phyloP scores from a whole-genome alignment of 2,113 vertebrate species.

The Copsychus sechellarum region DNA sequence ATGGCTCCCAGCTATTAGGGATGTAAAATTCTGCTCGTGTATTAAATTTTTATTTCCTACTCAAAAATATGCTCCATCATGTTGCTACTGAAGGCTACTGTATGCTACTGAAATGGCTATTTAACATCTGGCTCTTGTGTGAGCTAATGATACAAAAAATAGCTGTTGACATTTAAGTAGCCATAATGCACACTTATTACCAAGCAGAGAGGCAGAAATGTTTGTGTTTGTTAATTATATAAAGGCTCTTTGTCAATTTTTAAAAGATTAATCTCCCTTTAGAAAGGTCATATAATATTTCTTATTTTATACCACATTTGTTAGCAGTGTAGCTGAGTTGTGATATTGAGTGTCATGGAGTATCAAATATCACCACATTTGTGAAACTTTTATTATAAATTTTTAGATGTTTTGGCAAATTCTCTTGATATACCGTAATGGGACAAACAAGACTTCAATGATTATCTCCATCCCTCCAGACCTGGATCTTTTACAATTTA shows the following conservation, averaged over 20 bases:
- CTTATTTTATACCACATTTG: neutral
- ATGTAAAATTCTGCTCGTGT: neutral
- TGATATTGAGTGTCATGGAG: neutral
- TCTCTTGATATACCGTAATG: neutral
- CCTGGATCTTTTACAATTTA: neutral
- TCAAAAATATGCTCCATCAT: neutral
- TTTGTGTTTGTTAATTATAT: slow-evolving; percentile 19
- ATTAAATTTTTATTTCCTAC: neutral
- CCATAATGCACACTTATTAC: neutral
- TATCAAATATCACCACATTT: neutral
- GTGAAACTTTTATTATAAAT: neutral
- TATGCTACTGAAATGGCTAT: neutral
- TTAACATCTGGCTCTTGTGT: neutral
- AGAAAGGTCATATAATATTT: neutral
- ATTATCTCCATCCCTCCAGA: neutral
- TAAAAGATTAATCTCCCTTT: neutral
- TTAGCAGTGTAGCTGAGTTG: neutral
- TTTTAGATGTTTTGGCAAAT: neutral
- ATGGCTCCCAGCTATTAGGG: neutral
- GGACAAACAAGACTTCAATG: neutral
- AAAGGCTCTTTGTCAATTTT: neutral
- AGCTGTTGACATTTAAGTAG: neutral
- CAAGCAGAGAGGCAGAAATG: neutral
- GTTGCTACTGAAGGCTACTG: neutral
- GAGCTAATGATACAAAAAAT: neutral